A percentile compares a stretch with the other conserved stretches of the same genome.
phyloP scores from a whole-genome alignment of 1,140 invertebrate genomes.

The Solenopsis invicta region DNA sequence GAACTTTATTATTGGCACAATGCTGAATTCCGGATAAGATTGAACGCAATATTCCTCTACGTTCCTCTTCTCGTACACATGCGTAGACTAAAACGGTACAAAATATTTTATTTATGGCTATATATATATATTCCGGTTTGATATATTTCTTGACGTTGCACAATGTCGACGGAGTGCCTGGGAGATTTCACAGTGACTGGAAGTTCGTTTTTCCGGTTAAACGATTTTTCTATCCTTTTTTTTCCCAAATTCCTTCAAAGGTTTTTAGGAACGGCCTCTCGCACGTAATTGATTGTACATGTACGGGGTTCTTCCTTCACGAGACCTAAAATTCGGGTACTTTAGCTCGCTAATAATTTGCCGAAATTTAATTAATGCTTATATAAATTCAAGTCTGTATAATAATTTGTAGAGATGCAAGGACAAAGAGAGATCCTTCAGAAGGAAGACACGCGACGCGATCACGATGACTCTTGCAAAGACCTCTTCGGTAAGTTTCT shows the following conservation, averaged over 20 bases:
- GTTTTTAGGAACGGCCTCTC: not conserved
- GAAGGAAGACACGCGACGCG: constrained; percentile 24
- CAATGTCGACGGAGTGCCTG: not conserved
- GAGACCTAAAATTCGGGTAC: not conserved
- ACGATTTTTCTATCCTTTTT: not conserved
- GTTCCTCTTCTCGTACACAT: not conserved
- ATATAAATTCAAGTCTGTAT: constrained; percentile 34
- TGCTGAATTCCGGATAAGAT: constrained; percentile 32
- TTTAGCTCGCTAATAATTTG: constrained; percentile 25
- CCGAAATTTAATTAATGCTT: constrained; percentile 13
- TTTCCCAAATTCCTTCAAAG: constrained; percentile 12
- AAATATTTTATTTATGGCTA: constrained; percentile 34
- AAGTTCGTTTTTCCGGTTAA: not conserved
- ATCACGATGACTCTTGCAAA: not conserved
- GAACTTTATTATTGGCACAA: constrained; percentile 51
- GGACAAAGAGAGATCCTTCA: not conserved
- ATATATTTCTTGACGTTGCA: not conserved
- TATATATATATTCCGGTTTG: constrained; percentile 9
- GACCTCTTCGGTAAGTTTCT: not conserved
- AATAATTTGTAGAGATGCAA: constrained; percentile 21
- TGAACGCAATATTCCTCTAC: constrained; percentile 16
- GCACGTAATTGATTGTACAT: not conserved
- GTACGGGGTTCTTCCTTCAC: not conserved
- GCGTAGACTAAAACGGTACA: constrained; percentile 34
- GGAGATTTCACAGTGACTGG: constrained; percentile 13